Evolutionary conservation across 2,888 invertebrate species (phyloP).

Genomic region (Timandra comae): DNA sequence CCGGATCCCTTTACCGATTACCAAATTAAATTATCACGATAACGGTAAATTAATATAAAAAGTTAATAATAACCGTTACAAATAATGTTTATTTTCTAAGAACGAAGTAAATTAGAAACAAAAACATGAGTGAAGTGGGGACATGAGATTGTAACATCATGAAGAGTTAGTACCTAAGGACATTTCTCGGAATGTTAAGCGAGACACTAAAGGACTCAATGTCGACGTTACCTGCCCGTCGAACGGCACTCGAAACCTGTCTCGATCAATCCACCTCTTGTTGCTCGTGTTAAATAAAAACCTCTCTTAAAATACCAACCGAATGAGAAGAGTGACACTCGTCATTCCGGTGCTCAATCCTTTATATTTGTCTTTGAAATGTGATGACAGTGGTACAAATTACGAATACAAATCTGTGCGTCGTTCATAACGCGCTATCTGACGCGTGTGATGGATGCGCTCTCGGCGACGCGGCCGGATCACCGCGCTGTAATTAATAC

Average conservation of each 20-base stretch:
- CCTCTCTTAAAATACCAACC: constrained; percentile 71
- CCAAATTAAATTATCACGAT: no score
- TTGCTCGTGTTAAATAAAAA: constrained; percentile 75
- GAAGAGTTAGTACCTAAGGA: constrained; percentile 55
- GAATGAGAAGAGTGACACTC: constrained; percentile 70
- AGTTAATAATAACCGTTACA: no score
- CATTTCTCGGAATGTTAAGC: constrained; percentile 66
- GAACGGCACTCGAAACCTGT: constrained; percentile 74
- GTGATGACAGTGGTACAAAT: constrained; percentile 78
- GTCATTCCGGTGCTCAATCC: constrained; percentile 73
- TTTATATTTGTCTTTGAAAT: constrained; percentile 78
- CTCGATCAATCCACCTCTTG: constrained; percentile 75
- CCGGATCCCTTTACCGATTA: no score
- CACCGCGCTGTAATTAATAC: constrained; percentile 71
- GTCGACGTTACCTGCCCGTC: constrained; percentile 56
- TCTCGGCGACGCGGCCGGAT: constrained; percentile 47
- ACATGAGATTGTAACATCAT: constrained; percentile 43
- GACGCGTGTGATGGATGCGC: constrained; percentile 67
- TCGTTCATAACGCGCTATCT: constrained; percentile 73
- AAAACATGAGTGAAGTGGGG: constrained; percentile 23
- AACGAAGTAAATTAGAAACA: no score
- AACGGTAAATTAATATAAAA: no score
- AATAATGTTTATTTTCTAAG: no score
- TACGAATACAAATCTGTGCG: constrained; percentile 74
- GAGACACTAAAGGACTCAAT: constrained; percentile 55